phyloP scores from a whole-genome alignment of 2,113 vertebrate species.

The Ivindomyrus marchei region DNA sequence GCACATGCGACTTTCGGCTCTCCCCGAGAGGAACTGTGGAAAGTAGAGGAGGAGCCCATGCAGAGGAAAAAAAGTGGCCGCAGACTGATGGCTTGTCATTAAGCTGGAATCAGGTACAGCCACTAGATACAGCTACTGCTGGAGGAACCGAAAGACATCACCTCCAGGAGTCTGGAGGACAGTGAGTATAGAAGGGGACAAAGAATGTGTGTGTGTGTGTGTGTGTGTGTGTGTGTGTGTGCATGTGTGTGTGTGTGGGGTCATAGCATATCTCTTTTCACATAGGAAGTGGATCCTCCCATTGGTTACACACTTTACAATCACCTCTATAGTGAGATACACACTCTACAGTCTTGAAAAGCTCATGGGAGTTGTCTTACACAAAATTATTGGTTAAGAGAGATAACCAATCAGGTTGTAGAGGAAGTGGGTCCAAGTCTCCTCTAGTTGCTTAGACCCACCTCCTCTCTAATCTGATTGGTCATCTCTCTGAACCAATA shows the following conservation, averaged over 20 bases:
- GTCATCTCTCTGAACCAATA: neutral
- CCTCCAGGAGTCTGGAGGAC: neutral
- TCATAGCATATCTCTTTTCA: neutral
- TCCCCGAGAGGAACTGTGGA: neutral
- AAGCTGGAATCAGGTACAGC: neutral
- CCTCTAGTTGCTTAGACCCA: neutral
- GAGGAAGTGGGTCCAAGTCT: neutral
- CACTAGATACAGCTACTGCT: neutral
- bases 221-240: too few species aligned
- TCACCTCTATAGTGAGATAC: neutral
- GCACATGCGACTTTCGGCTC: neutral
- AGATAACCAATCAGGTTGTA: neutral
- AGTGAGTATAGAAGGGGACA: neutral
- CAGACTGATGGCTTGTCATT: neutral
- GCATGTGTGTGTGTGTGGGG: neutral
- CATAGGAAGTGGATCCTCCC: neutral
- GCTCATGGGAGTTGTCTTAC: too few species aligned
- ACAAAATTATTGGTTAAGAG: neutral
- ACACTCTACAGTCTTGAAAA: neutral
- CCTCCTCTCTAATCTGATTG: neutral
- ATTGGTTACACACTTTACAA: neutral
- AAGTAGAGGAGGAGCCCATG: neutral
- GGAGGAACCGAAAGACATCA: neutral
- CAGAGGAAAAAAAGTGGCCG: neutral
- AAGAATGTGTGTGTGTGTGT: neutral